phyloP scores from a whole-genome alignment of 2,113 vertebrate species.

The Heliornis fulica region DNA sequence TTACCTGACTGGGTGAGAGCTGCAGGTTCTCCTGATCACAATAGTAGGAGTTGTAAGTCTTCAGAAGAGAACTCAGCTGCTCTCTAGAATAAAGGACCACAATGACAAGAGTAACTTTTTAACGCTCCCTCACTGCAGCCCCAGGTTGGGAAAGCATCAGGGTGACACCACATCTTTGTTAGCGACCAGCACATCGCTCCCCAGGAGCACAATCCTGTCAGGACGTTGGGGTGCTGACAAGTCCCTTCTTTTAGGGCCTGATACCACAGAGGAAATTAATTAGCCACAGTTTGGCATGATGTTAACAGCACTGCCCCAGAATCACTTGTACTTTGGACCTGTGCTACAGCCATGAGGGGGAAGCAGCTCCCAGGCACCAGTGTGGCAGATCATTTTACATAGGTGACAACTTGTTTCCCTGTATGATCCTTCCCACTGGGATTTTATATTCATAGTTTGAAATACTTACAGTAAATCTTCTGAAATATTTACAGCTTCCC shows the following conservation, averaged over 20 bases:
- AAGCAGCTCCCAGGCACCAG: neutral
- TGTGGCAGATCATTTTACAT: rapidly evolving
- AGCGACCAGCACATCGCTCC: neutral
- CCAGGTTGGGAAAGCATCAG: neutral
- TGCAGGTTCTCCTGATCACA: constrained; percentile 76
- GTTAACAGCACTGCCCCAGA: neutral
- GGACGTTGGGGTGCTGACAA: rapidly evolving
- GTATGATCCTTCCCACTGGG: rapidly evolving
- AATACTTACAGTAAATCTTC: neutral
- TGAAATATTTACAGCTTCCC: neutral
- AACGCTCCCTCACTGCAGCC: neutral
- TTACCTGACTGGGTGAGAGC: constrained; percentile 71
- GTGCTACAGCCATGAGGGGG: neutral
- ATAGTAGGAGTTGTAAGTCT: constrained; percentile 78
- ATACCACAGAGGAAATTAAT: neutral
- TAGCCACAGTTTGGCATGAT: neutral
- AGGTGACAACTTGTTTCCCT: neutral
- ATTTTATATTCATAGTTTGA: neutral
- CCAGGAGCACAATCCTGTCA: neutral
- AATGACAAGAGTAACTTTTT: neutral
- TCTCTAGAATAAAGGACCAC: constrained; percentile 55
- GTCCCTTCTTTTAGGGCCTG: neutral
- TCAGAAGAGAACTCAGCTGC: constrained; percentile 73
- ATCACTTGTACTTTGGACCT: neutral
- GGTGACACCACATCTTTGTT: neutral